Evolutionary conservation across 2,888 invertebrate genomes (phyloP), one percentile per base, ranked within the genome.

Genomic region (Amiota minor): DNA sequence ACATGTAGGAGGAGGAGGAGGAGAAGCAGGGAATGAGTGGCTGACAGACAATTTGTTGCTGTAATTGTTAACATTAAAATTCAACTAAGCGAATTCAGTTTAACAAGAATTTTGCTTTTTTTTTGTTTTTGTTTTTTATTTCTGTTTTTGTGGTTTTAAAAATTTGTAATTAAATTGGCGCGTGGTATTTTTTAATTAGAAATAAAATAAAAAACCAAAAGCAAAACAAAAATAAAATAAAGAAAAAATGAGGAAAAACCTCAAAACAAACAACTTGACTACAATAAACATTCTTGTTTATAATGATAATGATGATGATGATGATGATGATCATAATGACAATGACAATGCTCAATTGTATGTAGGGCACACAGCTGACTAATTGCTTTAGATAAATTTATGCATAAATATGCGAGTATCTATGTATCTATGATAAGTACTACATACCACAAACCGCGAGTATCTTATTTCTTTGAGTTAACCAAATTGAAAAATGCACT

Each of bases 311-410:
- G n/a, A 14, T 46, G 1, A 16, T 45, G n/a, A 64, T 23, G 45
- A 18, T 1, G 35, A 45, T 14, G 12, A 45, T 46, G 46, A 16
- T 35, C n/a, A n/a, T n/a, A n/a, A n/a, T n/a, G n/a, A n/a, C n/a
- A n/a, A n/a, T n/a, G n/a, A n/a, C n/a, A n/a, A n/a, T 23, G 12
- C 20, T 45, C 16, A 12, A 64, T n/a, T 23, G 47, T 75, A 79
- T 73, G 74, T 79, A 79, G 80, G 80, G 73, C 81, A 81, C 59
- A 11, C 78, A 78, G 74, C 76, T 78, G 83, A 76, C 76, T 78
- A 78, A 78, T 77, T 77, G 75, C 73, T 67, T 71, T 50, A n/a
- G 53, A 50, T 50, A 50, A 50, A n/a, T 50, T 20, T 20, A 9
- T 20, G 20, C 16, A 18, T 59, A 59, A 59, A 16, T 53, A n/a